Evolutionary conservation across 2,113 vertebrate species (phyloP), one percentile per base, ranked within the genome.

Genomic region (Lophotis ruficrista): DNA sequence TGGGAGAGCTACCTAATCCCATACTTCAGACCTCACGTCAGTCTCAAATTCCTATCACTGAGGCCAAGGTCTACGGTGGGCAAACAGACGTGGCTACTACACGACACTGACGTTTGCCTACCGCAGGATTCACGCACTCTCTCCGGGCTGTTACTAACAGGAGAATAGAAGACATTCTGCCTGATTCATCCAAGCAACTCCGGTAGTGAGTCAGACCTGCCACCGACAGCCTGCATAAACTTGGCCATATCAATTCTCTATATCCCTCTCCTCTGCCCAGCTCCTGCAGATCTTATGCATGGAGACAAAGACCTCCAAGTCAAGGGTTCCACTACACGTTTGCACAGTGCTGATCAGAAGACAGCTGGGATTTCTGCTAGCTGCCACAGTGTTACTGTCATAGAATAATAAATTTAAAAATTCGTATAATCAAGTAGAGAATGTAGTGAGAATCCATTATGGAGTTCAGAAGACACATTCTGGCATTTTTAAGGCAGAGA

Each of bases 91-190:
- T 7, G 51, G n/a, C 41, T 50, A 19, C 64, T 25, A 35, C 28
- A 57, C 1, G 1, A 24, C 64, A 48, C 10, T 16, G 12, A 30
- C 0, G 0, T 24, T 27, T 65, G 24, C 43, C n/a, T 71, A 0
- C 60, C 27, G 24, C 71, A 10, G n/a, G 54, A 57, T 56, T 73
- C 76, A 12, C 50, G 35, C 30, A 9, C 43, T 10, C 43, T 48
- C 43, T 64, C 51, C 51, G 31, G 35, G 58, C 51, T 89, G 18
- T 8, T 68, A 18, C 41, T 38, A 33, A 27, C 6, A 9, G n/a
- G 30, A 87, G 45, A 35, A 77, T 5, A 41, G 19, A 62, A 47
- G 11, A 51, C 12, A 17, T 57, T 22, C 50, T 14, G 33, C 23
- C 54, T 31, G 30, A 60, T 15, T 35, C 43, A 37, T 17, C 22